Evolutionary conservation across 2,888 invertebrate species (phyloP).

Genomic region (Trachelus stipa): DNA sequence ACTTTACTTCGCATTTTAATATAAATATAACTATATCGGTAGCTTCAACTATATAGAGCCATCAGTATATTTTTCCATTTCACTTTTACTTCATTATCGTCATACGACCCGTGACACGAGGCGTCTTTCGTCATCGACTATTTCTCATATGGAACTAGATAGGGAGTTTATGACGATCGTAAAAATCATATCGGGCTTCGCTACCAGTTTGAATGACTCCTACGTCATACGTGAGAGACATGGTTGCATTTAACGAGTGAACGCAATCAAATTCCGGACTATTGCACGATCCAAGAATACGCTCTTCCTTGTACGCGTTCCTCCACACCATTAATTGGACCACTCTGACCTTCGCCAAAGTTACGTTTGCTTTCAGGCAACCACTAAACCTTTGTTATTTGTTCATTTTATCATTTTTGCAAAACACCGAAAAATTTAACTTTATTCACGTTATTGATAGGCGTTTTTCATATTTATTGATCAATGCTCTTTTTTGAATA

Average conservation of each 20-base stretch:
- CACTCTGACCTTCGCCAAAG: neutral
- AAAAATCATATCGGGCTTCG: neutral
- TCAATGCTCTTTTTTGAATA: neutral
- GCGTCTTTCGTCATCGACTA: neutral
- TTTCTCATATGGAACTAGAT: neutral
- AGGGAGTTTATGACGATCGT: neutral
- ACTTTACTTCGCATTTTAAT: neutral
- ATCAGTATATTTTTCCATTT: neutral
- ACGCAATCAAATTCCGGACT: neutral
- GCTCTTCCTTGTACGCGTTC: constrained; percentile 27
- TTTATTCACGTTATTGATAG: neutral
- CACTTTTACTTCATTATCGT: neutral
- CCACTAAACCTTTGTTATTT: no score
- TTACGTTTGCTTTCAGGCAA: neutral
- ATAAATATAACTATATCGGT: neutral
- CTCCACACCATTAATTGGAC: neutral
- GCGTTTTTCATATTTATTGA: neutral
- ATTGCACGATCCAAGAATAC: constrained; percentile 55
- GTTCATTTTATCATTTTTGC: no score
- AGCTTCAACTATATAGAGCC: neutral
- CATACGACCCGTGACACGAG: neutral
- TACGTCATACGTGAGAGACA: neutral
- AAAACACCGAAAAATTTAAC: neutral
- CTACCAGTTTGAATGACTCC: neutral
- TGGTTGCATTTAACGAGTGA: neutral